phyloP scores from a whole-genome alignment of 2,113 vertebrate species.

The Eretmochelys imbricata region DNA sequence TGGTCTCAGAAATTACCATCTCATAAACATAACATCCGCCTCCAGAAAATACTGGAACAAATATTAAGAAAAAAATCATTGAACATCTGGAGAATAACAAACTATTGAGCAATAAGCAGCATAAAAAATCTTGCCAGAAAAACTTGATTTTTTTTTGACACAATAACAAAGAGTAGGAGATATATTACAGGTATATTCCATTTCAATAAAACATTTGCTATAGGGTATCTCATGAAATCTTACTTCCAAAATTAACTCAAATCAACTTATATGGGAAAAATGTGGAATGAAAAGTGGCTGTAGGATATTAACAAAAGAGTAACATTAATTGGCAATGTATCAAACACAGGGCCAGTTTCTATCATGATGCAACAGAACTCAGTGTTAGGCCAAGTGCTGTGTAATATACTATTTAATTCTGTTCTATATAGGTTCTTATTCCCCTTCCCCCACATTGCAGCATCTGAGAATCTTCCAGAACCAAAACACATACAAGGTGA shows the following conservation, averaged over 20 bases:
- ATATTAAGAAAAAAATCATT: conserved; percentile 32
- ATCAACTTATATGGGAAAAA: not conserved
- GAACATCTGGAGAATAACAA: conserved; percentile 37
- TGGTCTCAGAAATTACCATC: not conserved
- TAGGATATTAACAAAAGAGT: not conserved
- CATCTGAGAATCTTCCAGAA: not conserved
- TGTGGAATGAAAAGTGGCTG: not conserved
- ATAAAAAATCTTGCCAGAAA: conserved; percentile 5
- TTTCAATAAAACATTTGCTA: not conserved
- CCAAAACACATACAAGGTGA: not conserved
- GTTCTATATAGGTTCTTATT: not conserved
- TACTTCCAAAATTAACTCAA: not conserved
- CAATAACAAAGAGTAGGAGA: not conserved
- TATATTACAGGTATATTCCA: not conserved
- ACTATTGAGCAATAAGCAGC: conserved; percentile 16
- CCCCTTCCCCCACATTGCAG: not conserved
- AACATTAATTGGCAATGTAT: not conserved
- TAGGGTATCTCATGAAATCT: not conserved
- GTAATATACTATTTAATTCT: not conserved
- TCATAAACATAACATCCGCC: not conserved
- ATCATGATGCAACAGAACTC: not conserved
- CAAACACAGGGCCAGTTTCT: not conserved
- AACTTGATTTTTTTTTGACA: not conserved
- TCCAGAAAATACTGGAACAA: not conserved
- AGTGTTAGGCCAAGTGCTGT: not conserved